phyloP scores from a whole-genome alignment of 2,113 vertebrate species.

The Leucosticte australis region DNA sequence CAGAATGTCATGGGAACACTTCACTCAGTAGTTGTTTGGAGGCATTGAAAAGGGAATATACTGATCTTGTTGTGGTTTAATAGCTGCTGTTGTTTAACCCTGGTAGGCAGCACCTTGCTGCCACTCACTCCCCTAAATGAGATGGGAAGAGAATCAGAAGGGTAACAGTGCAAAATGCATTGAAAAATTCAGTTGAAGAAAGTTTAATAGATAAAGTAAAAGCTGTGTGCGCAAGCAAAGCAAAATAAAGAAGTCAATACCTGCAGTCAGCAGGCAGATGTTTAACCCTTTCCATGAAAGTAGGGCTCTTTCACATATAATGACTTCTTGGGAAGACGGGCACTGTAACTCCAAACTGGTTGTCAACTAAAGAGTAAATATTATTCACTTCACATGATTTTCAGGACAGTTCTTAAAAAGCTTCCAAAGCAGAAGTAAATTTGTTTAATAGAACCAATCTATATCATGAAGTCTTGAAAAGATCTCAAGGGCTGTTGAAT shows the following conservation, averaged over 20 bases:
- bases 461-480: not conserved
- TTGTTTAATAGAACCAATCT: not conserved
- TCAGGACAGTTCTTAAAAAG: not conserved
- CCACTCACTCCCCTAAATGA: not conserved
- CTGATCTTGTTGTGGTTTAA: not conserved
- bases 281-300: not conserved
- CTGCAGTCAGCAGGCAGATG: not conserved
- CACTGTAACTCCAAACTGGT: rapidly evolving
- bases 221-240: not conserved
- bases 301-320: rapidly evolving
- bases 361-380: not conserved
- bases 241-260: not conserved
- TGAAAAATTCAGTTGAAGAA: not conserved
- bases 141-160: not conserved
- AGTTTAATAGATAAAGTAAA: not conserved
- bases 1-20: not conserved
- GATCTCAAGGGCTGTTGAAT: not conserved
- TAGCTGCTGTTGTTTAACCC: not conserved
- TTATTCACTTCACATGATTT: not conserved
- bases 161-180: not conserved
- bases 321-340: not conserved
- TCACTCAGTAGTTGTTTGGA: not conserved
- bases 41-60: not conserved
- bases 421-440: not conserved
- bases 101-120: not conserved